Evolutionary conservation across 2,113 vertebrate species (phyloP).

Genomic region (Theristicus caerulescens): DNA sequence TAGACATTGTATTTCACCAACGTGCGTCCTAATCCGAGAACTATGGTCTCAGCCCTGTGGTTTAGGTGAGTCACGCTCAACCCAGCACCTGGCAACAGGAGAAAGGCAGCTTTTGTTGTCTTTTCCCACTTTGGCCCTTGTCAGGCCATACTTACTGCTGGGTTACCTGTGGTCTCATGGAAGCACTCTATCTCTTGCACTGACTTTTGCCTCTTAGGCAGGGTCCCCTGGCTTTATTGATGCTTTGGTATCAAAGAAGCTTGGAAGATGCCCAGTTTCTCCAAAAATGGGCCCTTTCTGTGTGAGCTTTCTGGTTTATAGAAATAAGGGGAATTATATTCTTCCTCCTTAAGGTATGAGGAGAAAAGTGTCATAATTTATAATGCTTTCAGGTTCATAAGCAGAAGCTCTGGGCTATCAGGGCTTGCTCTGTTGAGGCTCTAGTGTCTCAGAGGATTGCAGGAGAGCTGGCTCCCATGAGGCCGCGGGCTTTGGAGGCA

Average conservation of each 20-base stretch:
- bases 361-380: not conserved
- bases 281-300: not conserved
- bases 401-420: not conserved
- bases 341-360: not conserved
- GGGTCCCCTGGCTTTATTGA: not conserved
- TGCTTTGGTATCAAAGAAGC: not conserved
- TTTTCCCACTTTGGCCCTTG: not conserved
- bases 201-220: not conserved
- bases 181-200: not conserved
- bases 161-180: not conserved
- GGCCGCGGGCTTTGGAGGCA: accelerated
- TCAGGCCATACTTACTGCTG: not conserved
- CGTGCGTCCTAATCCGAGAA: accelerated
- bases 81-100: not conserved
- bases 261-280: not conserved
- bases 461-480: accelerated
- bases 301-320: not conserved
- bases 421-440: not conserved
- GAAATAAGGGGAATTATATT: not conserved
- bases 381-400: not conserved
- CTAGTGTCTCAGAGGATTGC: accelerated
- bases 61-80: not conserved
- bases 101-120: not conserved
- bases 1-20: not conserved
- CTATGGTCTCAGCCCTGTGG: not conserved